Base-by-base conservation (phyloP, 92 coral and sea anemone species). In the Palythoa heliodiscus region DNA sequence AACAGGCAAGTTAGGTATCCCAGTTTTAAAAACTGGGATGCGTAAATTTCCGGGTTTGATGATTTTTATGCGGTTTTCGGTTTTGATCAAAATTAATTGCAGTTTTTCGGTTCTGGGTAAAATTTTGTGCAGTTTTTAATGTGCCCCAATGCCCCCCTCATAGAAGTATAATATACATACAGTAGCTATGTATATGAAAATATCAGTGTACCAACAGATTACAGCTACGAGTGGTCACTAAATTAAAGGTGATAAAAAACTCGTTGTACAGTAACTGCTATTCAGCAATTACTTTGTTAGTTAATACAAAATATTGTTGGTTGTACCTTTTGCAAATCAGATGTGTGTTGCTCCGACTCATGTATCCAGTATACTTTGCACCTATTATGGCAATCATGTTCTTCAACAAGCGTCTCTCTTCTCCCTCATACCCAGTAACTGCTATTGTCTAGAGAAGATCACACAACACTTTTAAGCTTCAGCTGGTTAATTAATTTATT, bases 381-480 rank as follows among this genome's bases (percentile, higher is more conserved):
- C 98, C 98, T 22, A 92, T 70, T 24, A 94, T 86, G 73, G 80
- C 92, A 8, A 96, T 92, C 96, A 96, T 96, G 77, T 96, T 96
- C 80, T 93, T 92, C 39, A 96, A 67, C 54, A 89, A 81, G 0
- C 82, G 80, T 12, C 99, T 83, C 55, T 96, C 95, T 7, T 78
- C 52, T 6, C 95, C 99, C 1, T 93, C 83, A 35, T 89, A 96
- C 0, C 99, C 99, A 52, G 99, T 96, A 16, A 93, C 98, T 13
- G 95, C 89, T 55, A 96, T 94, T 35, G 90, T 90, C 99, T 96
- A 72, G 11, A 63, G 11, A 63, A 35, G 50, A 43, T 8, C 50
- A 43, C 9, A 43, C 50, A 43, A 3, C 50, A 43, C 6, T 43
- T 3, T 43, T 43, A 43, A 43, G 6, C 50, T 43, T 43, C 50